These are phyloP conservation scores for Procapra przewalskii DNA, from an alignment of 2,113 vertebrate genomes.

Conservation along the genomic window DNA sequence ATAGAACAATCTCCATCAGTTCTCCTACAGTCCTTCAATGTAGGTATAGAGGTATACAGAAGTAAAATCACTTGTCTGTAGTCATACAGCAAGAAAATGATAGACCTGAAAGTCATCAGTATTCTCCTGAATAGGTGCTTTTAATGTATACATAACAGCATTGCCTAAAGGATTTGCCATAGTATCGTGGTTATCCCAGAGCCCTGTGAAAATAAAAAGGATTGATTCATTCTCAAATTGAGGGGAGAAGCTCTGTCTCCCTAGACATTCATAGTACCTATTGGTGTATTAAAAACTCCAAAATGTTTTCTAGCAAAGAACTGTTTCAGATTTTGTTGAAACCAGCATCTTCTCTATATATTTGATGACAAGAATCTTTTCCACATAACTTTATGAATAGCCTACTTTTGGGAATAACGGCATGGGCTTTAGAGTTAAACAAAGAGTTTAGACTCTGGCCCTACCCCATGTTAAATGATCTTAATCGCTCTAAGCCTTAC, in stretches of 20 bases:
- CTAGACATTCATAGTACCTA: background rate
- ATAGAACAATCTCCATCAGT: background rate
- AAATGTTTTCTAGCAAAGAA: background rate
- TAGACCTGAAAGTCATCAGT: background rate
- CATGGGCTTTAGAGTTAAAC: background rate
- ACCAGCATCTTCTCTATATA: background rate
- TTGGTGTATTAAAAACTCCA: background rate
- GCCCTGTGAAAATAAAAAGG: background rate
- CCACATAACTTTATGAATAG: background rate
- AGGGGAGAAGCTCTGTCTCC: background rate
- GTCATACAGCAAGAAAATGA: background rate
- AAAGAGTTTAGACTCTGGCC: background rate
- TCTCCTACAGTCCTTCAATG: background rate
- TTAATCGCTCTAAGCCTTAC: background rate
- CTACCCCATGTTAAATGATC: background rate
- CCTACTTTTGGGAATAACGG: background rate
- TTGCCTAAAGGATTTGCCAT: background rate
- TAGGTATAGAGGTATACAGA: background rate
- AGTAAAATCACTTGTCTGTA: background rate
- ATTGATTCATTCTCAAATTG: background rate
- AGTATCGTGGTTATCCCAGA: background rate
- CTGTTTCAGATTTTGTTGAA: background rate
- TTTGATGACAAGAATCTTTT: conserved; percentile 10
- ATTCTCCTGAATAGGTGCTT: background rate
- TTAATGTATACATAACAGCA: background rate